Evolutionary conservation across 64 coral and sea anemone species (phyloP).

Genomic region (Platygyra sinensis): DNA sequence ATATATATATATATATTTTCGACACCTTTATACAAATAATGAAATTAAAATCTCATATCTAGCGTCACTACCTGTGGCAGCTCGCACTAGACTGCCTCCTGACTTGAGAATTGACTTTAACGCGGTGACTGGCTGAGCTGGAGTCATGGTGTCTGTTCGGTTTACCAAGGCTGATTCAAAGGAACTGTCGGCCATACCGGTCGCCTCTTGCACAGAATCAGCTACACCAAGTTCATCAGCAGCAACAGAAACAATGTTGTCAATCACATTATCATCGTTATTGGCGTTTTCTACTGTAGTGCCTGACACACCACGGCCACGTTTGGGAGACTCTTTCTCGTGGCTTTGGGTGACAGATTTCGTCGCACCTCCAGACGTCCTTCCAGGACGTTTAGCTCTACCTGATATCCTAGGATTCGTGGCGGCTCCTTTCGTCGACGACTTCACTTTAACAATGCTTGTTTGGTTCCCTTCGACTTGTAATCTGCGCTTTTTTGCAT

Average conservation of each 20-base stretch:
- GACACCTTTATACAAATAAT: too few species aligned
- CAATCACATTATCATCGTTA: neutral
- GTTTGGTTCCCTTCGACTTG: neutral
- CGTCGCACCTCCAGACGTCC: neutral
- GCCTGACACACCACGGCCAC: too few species aligned
- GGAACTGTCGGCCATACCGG: neutral
- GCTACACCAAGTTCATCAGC: neutral
- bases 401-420: neutral
- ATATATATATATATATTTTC: too few species aligned
- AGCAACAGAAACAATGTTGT: neutral
- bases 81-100: slow-evolving; percentile 7
- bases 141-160: neutral
- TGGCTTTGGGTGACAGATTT: neutral
- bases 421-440: neutral
- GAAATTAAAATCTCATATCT: neutral
- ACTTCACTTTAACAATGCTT: neutral
- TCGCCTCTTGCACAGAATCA: neutral
- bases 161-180: neutral
- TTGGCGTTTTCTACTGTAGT: neutral
- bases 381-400: neutral
- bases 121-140: slow-evolving; percentile 13
- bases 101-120: slow-evolving; percentile 89
- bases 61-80: slow-evolving; percentile 20
- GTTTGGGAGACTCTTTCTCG: too few species aligned
- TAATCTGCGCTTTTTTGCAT: slow-evolving; percentile 22